Base-by-base conservation (phyloP, 2,888 invertebrate species). In the Thera obeliscata region DNA sequence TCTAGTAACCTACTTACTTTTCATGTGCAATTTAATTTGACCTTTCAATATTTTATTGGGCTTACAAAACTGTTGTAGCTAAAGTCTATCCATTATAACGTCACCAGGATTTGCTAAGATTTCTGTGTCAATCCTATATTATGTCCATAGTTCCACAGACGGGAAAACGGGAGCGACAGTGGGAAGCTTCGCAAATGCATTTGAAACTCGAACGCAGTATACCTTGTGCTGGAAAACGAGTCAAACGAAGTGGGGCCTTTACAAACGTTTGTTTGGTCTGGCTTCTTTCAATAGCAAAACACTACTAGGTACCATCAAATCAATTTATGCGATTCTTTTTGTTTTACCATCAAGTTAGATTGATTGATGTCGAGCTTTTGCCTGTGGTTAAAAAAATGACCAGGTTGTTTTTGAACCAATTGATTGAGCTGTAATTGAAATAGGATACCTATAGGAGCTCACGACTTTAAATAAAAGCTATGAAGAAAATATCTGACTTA, bases 131-230 rank as follows among this genome's bases (percentile, higher is more conserved):
- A 46, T 70, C 69, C 59, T 60, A 66, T 67, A 74, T 77, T 74
- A 74, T 59, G 65, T 71, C 69, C 64, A 74, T 74, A 76, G 60
- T 70, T 75, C 64, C 66, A 56, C 56, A 69, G 72, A 69, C 69
- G 70, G 66, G 74, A 70, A 75, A 79, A 78, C 70, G 66, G 70
- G 68, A 68, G 75, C 74, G 78, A 74, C 77, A 77, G 75, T 74
- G 74, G 75, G 71, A 78, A 79, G 79, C 78, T 78, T 79, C 77
- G 72, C 75, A 79, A 83, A 83, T 83, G 81, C 80, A 85, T 85
- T 86, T 83, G 81, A 82, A 75, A 81, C 81, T 78, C 76, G 76
- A 75, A 72, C 75, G 67, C 78, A 79, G 80, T 78, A 9, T 9
- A 46, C 43, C 43, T 46, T 77, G 77, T 74, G 72, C 73, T 76